Base-by-base conservation (phyloP, 2,113 vertebrate genomes). In the Pimephales promelas region DNA sequence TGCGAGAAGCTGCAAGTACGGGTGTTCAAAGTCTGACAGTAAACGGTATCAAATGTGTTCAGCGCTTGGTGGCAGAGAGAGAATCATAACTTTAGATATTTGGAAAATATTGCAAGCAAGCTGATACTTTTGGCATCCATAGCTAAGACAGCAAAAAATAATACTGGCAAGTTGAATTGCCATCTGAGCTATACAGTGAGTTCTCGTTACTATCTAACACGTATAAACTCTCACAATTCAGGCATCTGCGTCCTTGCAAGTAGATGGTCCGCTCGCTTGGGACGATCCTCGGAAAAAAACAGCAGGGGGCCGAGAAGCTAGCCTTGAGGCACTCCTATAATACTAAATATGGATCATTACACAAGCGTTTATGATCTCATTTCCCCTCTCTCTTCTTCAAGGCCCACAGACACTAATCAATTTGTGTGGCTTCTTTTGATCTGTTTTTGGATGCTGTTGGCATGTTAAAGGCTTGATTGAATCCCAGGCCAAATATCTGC, bases 341-440 rank as follows among this genome's bases (percentile, higher is more conserved):
- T 79, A 34, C 81, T 83, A 73, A 88, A 83, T 82, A 88, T 86
- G 82, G 72, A 83, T 88, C 84, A 81, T 83, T 85, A 85, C 78
- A 82, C 82, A 79, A 77, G 84, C 72, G 34, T 73, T 81, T 79
- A 61, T 84, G 77, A 84, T 70, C 73, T 74, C 62, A 45, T 76
- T 70, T 82, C 72, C 68, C 31, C 72, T 57, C 36, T 36, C 24
- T 72, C 49, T 79, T 71, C 76, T 71, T 66, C 5, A 62, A 79
- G 80, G 52, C 81, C 57, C 36, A 49, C 56, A 74, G 62, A 83
- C 47, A 45, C 76, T 86, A 86, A 83, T 83, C 81, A 75, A 59
- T 75, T 80, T 73, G 75, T 75, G 76, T 28, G 47, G 43, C 56
- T 79, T 56, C 75, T 73, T 79, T 66, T 79, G 56, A 86, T 86